These are phyloP conservation scores for Epizoanthus ramosus DNA, from an alignment of 92 coral and sea anemone species.

Conservation along the genomic window DNA sequence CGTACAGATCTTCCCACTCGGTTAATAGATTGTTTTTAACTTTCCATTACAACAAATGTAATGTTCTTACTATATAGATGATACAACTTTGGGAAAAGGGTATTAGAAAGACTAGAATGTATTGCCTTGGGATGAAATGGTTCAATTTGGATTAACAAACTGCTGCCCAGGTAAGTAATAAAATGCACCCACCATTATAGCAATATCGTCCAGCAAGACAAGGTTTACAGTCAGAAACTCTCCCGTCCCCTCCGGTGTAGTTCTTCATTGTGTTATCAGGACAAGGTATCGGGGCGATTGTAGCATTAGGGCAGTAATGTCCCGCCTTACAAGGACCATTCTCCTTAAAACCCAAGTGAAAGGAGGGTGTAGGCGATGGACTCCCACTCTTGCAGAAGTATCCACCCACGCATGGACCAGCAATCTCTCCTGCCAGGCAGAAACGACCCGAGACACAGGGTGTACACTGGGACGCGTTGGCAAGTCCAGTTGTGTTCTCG, in stretches of 20 bases:
- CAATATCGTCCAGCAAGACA: constrained; percentile 94
- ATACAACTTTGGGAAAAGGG: too few relatives aligned
- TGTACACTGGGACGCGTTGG: constrained; percentile 77
- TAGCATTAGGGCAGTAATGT: constrained; percentile 91
- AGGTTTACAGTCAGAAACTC: constrained; percentile 78
- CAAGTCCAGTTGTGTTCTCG: constrained; percentile 74
- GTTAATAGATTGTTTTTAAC: too few relatives aligned
- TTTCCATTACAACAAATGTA: too few relatives aligned
- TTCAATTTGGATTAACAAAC: too few relatives aligned
- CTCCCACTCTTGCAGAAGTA: constrained; percentile 95
- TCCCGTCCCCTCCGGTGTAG: constrained; percentile 90
- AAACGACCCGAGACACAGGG: constrained; percentile 87
- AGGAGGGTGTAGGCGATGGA: constrained; percentile 79
- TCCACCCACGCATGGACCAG: constrained; percentile 86
- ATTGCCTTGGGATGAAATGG: too few relatives aligned
- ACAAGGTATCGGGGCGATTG: constrained; percentile 84
- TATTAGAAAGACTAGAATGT: too few relatives aligned
- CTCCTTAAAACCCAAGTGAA: constrained; percentile 60
- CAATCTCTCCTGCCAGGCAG: constrained; percentile 85
- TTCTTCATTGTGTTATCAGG: constrained; percentile 92
- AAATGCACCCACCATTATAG: constrained; percentile 73
- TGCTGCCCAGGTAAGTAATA: too few relatives aligned
- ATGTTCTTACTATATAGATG: too few relatives aligned
- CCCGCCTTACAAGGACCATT: constrained; percentile 95
- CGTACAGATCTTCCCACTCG: too few relatives aligned